Conservation (phyloP, 2,797 vertebrate genomes). For the Trichosurus vulpecula region DNA sequence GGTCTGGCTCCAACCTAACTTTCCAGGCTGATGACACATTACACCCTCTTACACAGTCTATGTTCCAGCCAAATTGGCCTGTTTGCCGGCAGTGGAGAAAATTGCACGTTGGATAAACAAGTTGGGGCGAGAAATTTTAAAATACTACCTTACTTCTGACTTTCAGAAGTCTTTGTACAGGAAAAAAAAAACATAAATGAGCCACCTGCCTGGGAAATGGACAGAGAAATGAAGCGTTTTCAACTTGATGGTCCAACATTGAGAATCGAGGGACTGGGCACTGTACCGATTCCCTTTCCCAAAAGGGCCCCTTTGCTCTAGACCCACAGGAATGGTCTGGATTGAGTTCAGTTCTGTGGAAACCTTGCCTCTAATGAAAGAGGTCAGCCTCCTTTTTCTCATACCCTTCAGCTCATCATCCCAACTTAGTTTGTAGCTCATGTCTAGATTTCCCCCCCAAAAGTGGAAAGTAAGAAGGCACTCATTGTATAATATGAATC, state of each 20-base stretch:
- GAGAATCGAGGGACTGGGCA: neutral
- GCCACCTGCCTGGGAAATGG: neutral
- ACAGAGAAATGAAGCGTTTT: neutral
- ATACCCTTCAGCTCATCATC: neutral
- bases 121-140: neutral
- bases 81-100: neutral
- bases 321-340: neutral
- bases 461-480: neutral
- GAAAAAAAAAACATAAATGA: neutral
- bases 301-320: neutral
- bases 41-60: neutral
- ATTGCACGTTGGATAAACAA: conserved; percentile 13
- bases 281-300: neutral
- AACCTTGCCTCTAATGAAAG: neutral
- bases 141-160: neutral
- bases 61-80: neutral
- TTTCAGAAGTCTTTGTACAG: neutral
- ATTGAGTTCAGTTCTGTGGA: neutral
- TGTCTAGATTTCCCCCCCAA: neutral
- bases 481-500: neutral
- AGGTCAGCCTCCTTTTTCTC: neutral
- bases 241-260: neutral
- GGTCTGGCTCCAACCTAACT: neutral
- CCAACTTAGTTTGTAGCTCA: neutral
- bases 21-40: neutral